Evolutionary conservation across 2,797 vertebrate species (phyloP), one percentile per base, ranked within the genome.

Genomic region (Melanotaenia boesemani): DNA sequence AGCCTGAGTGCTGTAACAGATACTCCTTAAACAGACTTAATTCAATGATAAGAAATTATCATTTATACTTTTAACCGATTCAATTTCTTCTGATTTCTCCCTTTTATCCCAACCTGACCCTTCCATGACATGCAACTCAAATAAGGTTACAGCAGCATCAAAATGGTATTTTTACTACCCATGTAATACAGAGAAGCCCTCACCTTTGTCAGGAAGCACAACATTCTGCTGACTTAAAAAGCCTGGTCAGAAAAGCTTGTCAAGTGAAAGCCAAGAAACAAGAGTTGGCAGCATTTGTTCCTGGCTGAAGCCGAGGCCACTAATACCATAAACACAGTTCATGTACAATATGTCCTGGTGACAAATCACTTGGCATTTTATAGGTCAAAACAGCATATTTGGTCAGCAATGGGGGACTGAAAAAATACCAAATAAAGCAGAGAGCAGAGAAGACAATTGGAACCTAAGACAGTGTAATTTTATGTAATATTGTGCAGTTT

Each of bases 261-360:
- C 75, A 61, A 70, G 44, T 36, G n/a, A 77, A 81, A 83, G 79
- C 73, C 79, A 80, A 73, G 67, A 71, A 76, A 82, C 32, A 46
- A 26, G 63, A 82, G 1, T 66, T 86, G 70, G 77, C 72, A 80
- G 73, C 22, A 22, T 71, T 80, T 66, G 54, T 54, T 79, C 61
- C 85, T 75, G 70, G 72, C 74, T 79, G 55, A 74, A 80, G 61
- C 20, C 4, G 44, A 85, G 67, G 58, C 73, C 65, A 67, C 64
- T 72, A 80, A 80, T 16, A 59, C 30, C 22, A 76, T 72, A 81
- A 84, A 85, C 60, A 59, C 61, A 36, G 41, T 65, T 72, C 12
- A 70, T 72, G 63, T 78, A 67, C 65, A 72, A 60, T 70, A 70
- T 70, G 56, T 77, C 68, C 63, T 2, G 10, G 54, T 5, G 2